Evolutionary conservation across 2,888 invertebrate genomes (phyloP), one percentile per base, ranked within the genome.

Genomic region (Pollenia angustigena): DNA sequence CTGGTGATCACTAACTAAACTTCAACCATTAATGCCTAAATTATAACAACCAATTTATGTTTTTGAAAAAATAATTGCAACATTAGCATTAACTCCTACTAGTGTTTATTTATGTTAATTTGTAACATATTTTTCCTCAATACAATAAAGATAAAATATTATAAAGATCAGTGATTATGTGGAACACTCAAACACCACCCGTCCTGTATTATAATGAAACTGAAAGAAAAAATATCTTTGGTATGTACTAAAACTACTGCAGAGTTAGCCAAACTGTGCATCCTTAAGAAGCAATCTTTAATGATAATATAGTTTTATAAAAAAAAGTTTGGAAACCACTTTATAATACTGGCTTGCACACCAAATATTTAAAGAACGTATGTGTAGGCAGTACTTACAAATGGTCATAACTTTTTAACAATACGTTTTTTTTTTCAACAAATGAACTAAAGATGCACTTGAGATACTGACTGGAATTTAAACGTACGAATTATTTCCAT

Each of bases 151-250:
- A 62, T 64, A 52, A 52, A 76, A 76, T 62, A 62, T 60, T 71
- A 56, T 18, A 54, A 76, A 76, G 62, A 76, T 62, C 64, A 76
- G 44, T 64, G 75, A 76, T 76, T 76, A 62, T 76, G 44, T 64
- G 50, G 75, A 42, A 18, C 62, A 52, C 42, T 56, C 42, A 16
- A 44, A 16, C 18, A 52, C 0, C 10, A 32, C 52, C 10, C 14
- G 16, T 23, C 14, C 44, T 46, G 58, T 40, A 32, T 32, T 6
- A 32, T 0, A 32, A 32, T 32, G 6, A 32, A 6, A 32, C 32
- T 32, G 32, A 32, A 32, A 32, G 32, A 6, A 32, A 1, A 32
- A 32, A 32, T 32, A 32, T 32, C 32, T 32, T 6, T 32, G 32
- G 32, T 6, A 32, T 32, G 32, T 32, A 32, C 32, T 32, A 32